A percentile compares a stretch with the other conserved stretches of the same genome.
These are phyloP conservation scores for Lordiphosa stackelbergi DNA, from an alignment of 1,140 invertebrate genomes.

Conservation along the genomic window DNA sequence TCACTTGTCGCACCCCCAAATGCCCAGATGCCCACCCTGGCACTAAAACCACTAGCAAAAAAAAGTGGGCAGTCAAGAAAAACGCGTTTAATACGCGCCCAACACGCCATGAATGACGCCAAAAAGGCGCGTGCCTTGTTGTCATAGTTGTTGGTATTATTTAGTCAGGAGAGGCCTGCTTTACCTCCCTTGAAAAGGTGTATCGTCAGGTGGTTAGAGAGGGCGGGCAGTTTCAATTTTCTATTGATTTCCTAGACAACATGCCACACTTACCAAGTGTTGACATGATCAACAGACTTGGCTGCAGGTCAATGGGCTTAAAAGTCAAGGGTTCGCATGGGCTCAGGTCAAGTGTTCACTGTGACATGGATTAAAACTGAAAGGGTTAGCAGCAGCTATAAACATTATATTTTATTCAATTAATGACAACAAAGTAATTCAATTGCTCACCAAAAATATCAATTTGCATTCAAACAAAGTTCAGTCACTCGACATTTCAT, in stretches of 20 bases:
- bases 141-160: slow-evolving; percentile 23
- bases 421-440: slow-evolving; percentile 7
- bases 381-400: too few species aligned
- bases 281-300: slow-evolving; percentile 33
- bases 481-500: slow-evolving; percentile 28
- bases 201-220: slow-evolving; percentile 26
- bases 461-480: slow-evolving; percentile 32
- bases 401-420: slow-evolving; percentile 1
- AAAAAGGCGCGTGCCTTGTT: slow-evolving; percentile 52
- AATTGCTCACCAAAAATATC: neutral
- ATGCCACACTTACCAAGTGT: slow-evolving; percentile 22
- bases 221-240: slow-evolving; percentile 20
- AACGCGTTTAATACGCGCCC: slow-evolving; percentile 50
- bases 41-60: slow-evolving; percentile 15
- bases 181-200: slow-evolving; percentile 30
- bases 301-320: slow-evolving; percentile 25
- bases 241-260: slow-evolving; percentile 45
- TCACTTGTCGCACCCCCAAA: slow-evolving; percentile 35
- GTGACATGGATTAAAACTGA: neutral
- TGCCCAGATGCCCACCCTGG: slow-evolving; percentile 1
- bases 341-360: slow-evolving; percentile 1
- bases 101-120: slow-evolving; percentile 73
- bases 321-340: slow-evolving; percentile 17
- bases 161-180: slow-evolving; percentile 20
- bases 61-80: slow-evolving; percentile 10